Evolutionary conservation across 1,140 invertebrate species (phyloP).

Genomic region (Leptinotarsa lineolata): DNA sequence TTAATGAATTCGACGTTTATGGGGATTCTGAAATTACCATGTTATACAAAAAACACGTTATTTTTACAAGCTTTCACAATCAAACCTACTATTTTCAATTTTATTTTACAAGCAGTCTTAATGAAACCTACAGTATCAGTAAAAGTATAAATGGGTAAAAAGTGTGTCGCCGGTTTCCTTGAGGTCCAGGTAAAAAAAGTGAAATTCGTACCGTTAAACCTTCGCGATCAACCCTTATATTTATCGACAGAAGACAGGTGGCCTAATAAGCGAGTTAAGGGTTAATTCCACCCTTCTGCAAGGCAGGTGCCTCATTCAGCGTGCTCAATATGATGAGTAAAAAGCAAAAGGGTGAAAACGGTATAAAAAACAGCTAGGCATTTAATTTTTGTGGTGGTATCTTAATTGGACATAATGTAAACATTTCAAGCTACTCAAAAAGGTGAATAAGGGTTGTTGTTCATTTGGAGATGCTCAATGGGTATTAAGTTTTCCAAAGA

Average conservation of each 20-base stretch:
- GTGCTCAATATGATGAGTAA: slow-evolving; percentile 31
- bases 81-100: too few species aligned
- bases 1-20: too few species aligned
- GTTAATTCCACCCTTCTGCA: slow-evolving; percentile 42
- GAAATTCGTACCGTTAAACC: slow-evolving; percentile 26
- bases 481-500: too few species aligned
- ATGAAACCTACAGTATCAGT: too few species aligned
- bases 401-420: slow-evolving; percentile 3
- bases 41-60: too few species aligned
- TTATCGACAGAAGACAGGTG: slow-evolving; percentile 36
- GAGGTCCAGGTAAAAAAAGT: slow-evolving; percentile 24
- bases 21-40: too few species aligned
- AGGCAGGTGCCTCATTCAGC: slow-evolving; percentile 37
- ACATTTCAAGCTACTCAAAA: slow-evolving; percentile 33
- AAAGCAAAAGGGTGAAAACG: slow-evolving; percentile 40
- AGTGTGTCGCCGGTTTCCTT: background rate
- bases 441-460: slow-evolving; percentile 22
- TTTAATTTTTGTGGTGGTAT: slow-evolving; percentile 22
- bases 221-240: slow-evolving; percentile 10
- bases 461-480: slow-evolving; percentile 13
- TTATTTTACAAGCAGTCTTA: too few species aligned
- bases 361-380: slow-evolving; percentile 28
- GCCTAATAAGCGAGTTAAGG: slow-evolving; percentile 39
- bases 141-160: too few species aligned
- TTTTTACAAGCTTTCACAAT: too few species aligned